Evolutionary conservation across 2,888 invertebrate species (phyloP).

Genomic region (Dicyrtomina minuta): DNA sequence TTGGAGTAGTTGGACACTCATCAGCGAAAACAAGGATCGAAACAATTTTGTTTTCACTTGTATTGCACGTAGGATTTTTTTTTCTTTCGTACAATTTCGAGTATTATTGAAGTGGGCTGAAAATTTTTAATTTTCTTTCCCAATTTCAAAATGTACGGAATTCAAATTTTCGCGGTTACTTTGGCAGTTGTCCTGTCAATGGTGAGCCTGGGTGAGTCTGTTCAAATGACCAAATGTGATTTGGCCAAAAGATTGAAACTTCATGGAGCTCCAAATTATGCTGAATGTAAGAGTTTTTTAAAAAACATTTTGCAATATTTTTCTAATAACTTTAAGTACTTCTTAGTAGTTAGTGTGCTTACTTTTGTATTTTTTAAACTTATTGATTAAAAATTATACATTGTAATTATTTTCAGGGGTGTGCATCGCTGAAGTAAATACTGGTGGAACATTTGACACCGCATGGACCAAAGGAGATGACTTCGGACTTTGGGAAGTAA

Average conservation of each 20-base stretch:
- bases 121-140: background rate
- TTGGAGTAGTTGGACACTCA: background rate
- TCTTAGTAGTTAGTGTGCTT: background rate
- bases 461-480: constrained; percentile 12
- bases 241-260: constrained; percentile 27
- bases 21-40: no score
- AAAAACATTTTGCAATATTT: background rate
- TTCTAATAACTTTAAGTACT: background rate
- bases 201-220: background rate
- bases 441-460: constrained; percentile 24
- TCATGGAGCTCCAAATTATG: constrained; percentile 30
- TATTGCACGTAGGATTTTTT: background rate
- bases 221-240: constrained; percentile 25
- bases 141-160: background rate
- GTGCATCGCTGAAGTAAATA: constrained; percentile 31
- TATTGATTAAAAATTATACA: background rate
- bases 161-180: background rate
- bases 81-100: background rate
- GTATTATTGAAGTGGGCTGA: background rate
- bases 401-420: background rate
- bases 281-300: constrained; percentile 23
- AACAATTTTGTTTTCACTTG: no score
- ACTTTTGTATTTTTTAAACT: background rate
- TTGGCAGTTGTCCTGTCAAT: background rate
- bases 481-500: constrained; percentile 29